Conservation (phyloP, 2,888 invertebrate species). For the Aspidiotus destructor region DNA sequence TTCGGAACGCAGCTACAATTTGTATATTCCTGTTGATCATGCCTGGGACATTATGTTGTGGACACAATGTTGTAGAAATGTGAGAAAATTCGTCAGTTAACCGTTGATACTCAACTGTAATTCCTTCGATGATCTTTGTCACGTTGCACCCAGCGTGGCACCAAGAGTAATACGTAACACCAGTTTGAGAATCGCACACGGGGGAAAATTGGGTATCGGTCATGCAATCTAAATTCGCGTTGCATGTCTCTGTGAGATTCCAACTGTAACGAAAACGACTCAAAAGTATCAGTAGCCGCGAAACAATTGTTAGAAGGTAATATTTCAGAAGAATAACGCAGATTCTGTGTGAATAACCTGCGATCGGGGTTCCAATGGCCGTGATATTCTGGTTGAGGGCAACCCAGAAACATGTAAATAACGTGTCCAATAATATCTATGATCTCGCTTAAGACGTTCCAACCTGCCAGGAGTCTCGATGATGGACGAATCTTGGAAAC, state of each 20-base stretch:
- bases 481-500: slow-evolving; percentile 40
- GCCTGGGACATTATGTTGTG: neutral
- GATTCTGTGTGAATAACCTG: slow-evolving; percentile 13
- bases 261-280: slow-evolving; percentile 37
- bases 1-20: slow-evolving; percentile 40
- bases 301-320: neutral
- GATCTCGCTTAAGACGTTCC: slow-evolving; percentile 40
- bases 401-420: slow-evolving; percentile 40
- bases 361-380: slow-evolving; percentile 35
- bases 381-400: slow-evolving; percentile 37
- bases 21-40: slow-evolving; percentile 40
- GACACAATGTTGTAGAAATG: neutral
- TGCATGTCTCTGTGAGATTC: slow-evolving; percentile 40
- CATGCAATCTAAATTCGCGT: slow-evolving; percentile 41
- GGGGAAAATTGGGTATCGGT: slow-evolving; percentile 41
- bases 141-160: slow-evolving; percentile 46
- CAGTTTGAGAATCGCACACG: slow-evolving; percentile 39
- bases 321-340: neutral
- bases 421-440: slow-evolving; percentile 39
- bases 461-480: slow-evolving; percentile 39
- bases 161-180: slow-evolving; percentile 44
- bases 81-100: neutral
- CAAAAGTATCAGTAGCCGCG: neutral
- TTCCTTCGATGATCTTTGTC: slow-evolving; percentile 24
- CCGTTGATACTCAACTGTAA: neutral